A percentile compares a stretch with the other conserved stretches of the same genome.
Evolutionary conservation across 1,140 invertebrate species (phyloP).

Genomic region (Achroia grisella): DNA sequence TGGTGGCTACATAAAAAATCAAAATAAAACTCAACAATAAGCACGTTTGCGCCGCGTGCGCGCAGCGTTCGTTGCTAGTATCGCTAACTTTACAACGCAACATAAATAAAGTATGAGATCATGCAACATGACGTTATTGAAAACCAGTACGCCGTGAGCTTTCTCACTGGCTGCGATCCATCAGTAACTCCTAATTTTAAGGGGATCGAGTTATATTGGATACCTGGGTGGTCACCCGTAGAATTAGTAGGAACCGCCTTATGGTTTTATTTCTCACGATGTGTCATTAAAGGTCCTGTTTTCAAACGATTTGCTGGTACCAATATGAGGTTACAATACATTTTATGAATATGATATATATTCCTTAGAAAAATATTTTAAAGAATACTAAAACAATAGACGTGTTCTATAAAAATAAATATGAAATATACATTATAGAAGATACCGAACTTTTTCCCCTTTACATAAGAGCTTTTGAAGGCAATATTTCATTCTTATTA

Average conservation of each 20-base stretch:
- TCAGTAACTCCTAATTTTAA: neutral
- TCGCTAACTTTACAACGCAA: neutral
- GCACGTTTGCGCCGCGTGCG: neutral
- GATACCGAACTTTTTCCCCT: no score
- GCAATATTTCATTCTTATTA: no score
- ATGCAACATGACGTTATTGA: constrained; percentile 1
- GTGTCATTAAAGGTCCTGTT: neutral
- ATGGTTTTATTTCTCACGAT: constrained; percentile 2
- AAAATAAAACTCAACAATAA: neutral
- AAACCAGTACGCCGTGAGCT: neutral
- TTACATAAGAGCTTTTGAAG: no score
- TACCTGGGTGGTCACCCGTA: constrained; percentile 1
- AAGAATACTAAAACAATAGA: no score
- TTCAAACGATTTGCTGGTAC: neutral
- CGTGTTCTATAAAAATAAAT: no score
- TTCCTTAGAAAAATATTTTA: no score
- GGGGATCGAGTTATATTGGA: neutral
- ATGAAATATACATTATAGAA: no score
- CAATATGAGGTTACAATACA: no score
- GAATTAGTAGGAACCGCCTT: neutral
- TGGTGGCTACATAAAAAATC: neutral
- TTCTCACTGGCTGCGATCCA: neutral
- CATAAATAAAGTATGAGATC: constrained; percentile 2
- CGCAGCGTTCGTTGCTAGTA: neutral
- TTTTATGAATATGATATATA: no score